These are phyloP conservation scores for Eolophus roseicapilla DNA, from an alignment of 2,113 vertebrate species.

Conservation along the genomic window DNA sequence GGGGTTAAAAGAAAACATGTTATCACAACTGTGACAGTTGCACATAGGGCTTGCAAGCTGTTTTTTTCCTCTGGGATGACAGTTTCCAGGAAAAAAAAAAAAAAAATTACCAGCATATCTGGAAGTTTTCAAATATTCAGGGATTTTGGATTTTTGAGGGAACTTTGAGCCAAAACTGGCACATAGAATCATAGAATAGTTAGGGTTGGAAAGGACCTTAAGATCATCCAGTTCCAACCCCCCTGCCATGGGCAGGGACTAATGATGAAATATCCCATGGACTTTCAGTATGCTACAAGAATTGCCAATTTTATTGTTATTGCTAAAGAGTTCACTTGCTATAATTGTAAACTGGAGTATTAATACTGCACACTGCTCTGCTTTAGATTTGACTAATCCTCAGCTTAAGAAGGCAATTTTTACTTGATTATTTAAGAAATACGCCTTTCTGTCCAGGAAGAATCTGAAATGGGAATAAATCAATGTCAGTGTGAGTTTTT, in stretches of 20 bases:
- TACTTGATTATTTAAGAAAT: neutral
- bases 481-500: neutral
- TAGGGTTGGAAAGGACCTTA: too few species aligned
- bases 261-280: neutral
- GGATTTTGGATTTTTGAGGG: neutral
- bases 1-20: neutral
- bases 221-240: too few species aligned
- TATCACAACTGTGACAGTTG: neutral
- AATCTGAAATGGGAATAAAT: neutral
- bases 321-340: neutral
- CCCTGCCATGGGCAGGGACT: too few species aligned
- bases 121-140: neutral
- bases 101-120: neutral
- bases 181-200: neutral
- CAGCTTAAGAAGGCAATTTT: neutral
- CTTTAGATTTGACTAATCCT: neutral
- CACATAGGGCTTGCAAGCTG: neutral
- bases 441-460: neutral
- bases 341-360: neutral
- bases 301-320: neutral
- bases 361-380: neutral
- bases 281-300: neutral
- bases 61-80: neutral
- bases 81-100: neutral
- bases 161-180: neutral